Base-by-base conservation (phyloP, 2,888 invertebrate species). In the Drosophila paranaensis region DNA sequence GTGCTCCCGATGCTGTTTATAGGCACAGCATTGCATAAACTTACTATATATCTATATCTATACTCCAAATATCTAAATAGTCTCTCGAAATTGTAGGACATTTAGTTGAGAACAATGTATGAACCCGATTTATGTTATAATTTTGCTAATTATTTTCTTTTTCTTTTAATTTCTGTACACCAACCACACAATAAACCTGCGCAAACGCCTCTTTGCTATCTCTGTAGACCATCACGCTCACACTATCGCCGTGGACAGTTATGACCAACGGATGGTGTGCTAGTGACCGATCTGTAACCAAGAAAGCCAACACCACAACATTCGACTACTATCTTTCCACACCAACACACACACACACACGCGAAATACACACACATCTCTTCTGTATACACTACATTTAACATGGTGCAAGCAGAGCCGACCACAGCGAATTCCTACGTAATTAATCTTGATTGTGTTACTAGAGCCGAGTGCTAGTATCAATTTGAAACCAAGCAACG, bases 141-240 rank as follows among this genome's bases (percentile, higher is more conserved):
- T 88, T 84, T 88, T 74, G 88, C 82, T 85, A 82, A 84, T 88
- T 89, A 63, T 80, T 88, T 89, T 89, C 74, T 83, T 82, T 81
- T 81, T 77, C 89, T 86, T 76, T 81, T 89, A 81, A 82, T 79
- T 84, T 88, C 68, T 83, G 77, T 79, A 79, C 87, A 86, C 77
- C 77, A 57, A 68, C 50, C 37, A 64, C 54, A 50, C 10, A 50
- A 46, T 2, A 46, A 69, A 56, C 20, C 30, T 55, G 62, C 65
- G 54, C 60, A 48, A 45, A 37, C 57, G 45, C 45, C 46, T 46
- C n/a, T 64, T 39, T 68, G 48, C 61, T 66, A 77, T 80, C 69
- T 79, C 71, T 80, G 84, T 85, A 91, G 92, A 90, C 92, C 92
- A 89, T 92, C 92, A 81, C 90, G 92, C 80, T 92, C 92, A 85